Percentiles rank a stretch among this genome's conserved stretches.
These are phyloP conservation scores for Sebastes goodei DNA, from an alignment of 2,797 vertebrate genomes.

Conservation along the genomic window DNA sequence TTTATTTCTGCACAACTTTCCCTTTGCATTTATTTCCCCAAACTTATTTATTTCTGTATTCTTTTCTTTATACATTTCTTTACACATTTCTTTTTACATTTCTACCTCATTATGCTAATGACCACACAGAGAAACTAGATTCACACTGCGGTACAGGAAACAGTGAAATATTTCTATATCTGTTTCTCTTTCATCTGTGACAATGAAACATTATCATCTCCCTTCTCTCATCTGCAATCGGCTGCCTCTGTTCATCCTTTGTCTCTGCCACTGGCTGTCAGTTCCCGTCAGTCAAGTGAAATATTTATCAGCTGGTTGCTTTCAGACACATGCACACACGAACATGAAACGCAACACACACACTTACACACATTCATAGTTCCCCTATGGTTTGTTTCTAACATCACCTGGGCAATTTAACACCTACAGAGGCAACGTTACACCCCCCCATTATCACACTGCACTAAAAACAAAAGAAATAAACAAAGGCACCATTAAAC, in stretches of 20 bases:
- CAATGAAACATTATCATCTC: background rate
- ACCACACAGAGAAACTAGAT: too few relatives aligned
- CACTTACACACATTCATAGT: constrained; percentile 14
- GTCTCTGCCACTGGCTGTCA: background rate
- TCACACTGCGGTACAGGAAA: background rate
- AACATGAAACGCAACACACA: background rate
- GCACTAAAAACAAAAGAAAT: background rate
- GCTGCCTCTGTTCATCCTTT: background rate
- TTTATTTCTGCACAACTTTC: too few relatives aligned
- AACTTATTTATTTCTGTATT: too few relatives aligned
- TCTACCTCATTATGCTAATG: too few relatives aligned
- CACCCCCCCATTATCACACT: constrained; percentile 10
- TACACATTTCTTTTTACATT: too few relatives aligned
- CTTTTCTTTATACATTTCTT: too few relatives aligned
- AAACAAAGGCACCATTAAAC: background rate
- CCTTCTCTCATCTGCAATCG: background rate
- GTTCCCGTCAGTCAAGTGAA: constrained; percentile 35
- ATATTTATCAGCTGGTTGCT: constrained; percentile 60
- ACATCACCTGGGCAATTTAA: constrained; percentile 39
- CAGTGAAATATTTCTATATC: background rate
- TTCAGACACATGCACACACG: background rate
- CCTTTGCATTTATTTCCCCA: too few relatives aligned
- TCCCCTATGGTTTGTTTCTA: constrained; percentile 19
- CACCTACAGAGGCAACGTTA: constrained; percentile 41
- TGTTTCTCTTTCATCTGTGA: background rate